phyloP scores from a whole-genome alignment of 1,140 invertebrate genomes.

The Contarinia nasturtii region DNA sequence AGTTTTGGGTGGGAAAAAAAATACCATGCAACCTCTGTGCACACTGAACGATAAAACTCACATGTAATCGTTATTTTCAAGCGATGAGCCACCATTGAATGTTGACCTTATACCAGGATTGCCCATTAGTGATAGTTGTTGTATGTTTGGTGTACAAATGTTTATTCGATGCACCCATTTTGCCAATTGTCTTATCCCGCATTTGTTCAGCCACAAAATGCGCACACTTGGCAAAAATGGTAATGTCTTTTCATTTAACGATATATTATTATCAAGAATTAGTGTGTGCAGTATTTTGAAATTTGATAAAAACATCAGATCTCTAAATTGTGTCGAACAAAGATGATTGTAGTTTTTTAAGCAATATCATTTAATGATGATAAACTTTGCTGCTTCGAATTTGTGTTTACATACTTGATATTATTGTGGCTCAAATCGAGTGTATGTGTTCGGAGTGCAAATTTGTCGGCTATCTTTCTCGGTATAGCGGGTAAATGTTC shows the following conservation, averaged over 20 bases:
- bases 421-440: constrained; percentile 20
- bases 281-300: constrained; percentile 18
- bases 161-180: constrained; percentile 19
- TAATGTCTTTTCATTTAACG: constrained; percentile 15
- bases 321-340: no score
- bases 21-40: not conserved
- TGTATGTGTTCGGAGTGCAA: constrained; percentile 16
- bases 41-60: not conserved
- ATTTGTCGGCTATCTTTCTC: constrained; percentile 15
- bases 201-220: constrained; percentile 22
- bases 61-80: constrained; percentile 5
- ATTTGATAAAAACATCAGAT: constrained; percentile 18
- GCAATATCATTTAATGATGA: no score
- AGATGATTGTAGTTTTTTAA: no score
- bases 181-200: constrained; percentile 16
- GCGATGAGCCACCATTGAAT: constrained; percentile 5
- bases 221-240: constrained; percentile 16
- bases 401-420: constrained; percentile 6
- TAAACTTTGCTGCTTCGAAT: not conserved
- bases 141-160: constrained; percentile 13
- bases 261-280: constrained; percentile 16
- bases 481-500: constrained; percentile 18
- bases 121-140: constrained; percentile 19
- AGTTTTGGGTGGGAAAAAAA: no score
- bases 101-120: constrained; percentile 14